Conservation (phyloP, 2,797 vertebrate genomes). For the Cyclopterus lumpus region DNA sequence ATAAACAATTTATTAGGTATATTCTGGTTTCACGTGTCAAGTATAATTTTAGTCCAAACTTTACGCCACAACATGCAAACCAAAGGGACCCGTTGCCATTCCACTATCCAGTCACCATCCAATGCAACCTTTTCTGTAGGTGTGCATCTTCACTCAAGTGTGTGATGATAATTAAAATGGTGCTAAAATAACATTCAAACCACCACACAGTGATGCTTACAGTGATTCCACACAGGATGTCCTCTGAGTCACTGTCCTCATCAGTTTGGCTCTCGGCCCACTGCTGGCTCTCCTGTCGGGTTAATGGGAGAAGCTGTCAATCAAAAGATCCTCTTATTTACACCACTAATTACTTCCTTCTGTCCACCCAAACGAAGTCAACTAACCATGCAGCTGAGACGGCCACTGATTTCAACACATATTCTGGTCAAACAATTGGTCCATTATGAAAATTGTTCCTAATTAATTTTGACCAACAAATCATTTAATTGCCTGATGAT, state of each 20-base stretch:
- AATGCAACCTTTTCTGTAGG: neutral
- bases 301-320: slow-evolving; percentile 28
- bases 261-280: slow-evolving; percentile 89
- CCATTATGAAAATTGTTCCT: neutral
- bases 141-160: neutral
- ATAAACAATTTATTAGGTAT: neutral
- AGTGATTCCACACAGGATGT: slow-evolving; percentile 87
- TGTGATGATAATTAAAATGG: neutral
- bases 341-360: slow-evolving; percentile 17
- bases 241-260: slow-evolving; percentile 90
- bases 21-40: neutral
- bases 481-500: neutral
- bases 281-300: slow-evolving; percentile 86
- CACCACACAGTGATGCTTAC: slow-evolving; percentile 64
- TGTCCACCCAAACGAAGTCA: slow-evolving; percentile 21
- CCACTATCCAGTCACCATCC: neutral
- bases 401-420: neutral
- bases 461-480: neutral
- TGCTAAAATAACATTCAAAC: neutral
- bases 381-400: neutral
- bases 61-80: no score
- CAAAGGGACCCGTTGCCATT: neutral
- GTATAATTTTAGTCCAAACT: neutral
- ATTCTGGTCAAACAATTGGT: neutral
- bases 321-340: slow-evolving; percentile 27